phyloP scores from a whole-genome alignment of 2,113 vertebrate species.

The Eulacestoma nigropectus region DNA sequence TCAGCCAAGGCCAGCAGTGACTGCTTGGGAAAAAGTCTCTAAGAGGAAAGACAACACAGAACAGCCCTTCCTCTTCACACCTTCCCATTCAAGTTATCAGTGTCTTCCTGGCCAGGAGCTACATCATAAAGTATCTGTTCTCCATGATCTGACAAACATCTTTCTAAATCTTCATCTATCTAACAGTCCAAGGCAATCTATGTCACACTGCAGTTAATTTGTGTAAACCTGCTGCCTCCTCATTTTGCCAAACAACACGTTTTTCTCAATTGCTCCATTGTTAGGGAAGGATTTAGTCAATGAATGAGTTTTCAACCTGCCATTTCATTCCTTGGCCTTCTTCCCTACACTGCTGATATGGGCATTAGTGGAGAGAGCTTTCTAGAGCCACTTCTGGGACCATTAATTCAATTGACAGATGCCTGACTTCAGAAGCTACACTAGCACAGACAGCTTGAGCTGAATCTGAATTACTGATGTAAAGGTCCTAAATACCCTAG shows the following conservation, averaged over 20 bases:
- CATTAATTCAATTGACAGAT: not conserved
- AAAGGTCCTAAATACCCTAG: not conserved
- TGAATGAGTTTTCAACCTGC: not conserved
- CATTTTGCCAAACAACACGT: not conserved
- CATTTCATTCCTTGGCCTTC: not conserved
- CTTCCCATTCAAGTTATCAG: not conserved
- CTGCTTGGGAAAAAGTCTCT: not conserved
- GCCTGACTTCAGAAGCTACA: not conserved
- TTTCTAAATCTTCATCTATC: not conserved
- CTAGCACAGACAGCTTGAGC: not conserved
- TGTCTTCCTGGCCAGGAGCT: not conserved
- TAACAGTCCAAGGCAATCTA: not conserved
- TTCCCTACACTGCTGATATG: not conserved
- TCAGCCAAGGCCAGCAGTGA: not conserved
- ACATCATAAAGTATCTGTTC: not conserved
- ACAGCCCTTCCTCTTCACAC: not conserved
- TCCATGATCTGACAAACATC: not conserved
- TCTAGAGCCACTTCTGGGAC: not conserved
- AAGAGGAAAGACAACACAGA: not conserved
- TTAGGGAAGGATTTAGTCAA: not conserved
- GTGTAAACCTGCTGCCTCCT: not conserved
- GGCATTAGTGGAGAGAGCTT: not conserved
- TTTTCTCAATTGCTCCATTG: not conserved
- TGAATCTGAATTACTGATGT: not conserved
- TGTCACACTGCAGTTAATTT: not conserved